Evolutionary conservation across 2,888 invertebrate species (phyloP), one percentile per base, ranked within the genome.

Genomic region (Apamea anceps): DNA sequence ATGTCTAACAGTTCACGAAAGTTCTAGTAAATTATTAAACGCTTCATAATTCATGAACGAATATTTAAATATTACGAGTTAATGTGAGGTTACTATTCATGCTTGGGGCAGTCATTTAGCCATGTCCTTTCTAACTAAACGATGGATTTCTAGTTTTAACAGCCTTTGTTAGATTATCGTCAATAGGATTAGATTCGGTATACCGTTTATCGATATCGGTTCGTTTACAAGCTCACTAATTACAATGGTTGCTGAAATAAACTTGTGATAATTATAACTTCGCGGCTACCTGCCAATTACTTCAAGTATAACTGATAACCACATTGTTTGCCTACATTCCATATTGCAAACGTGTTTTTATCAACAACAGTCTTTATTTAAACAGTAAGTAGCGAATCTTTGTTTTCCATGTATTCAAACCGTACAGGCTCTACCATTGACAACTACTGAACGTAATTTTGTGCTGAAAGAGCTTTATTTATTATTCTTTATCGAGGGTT

Each of bases 151-250:
- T 63, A 78, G 32, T 42, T 72, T 80, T 72, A 45, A 32, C 48
- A 21, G 28, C 42, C 28, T 71, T 65, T 75, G 28, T 70, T 62
- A 63, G 15, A 75, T 84, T 72, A 80, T 75, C 67, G 28, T 32
- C 13, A 66, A 15, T 54, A 70, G 63, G 76, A 84, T 85, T 72
- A 84, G 84, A 73, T 87, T 70, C 25, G 57, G 28, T 75, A 28
- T 15, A 77, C n/a, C 37, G 28, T 32, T 54, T 51, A 77, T 73
- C 42, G 54, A 62, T 75, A 70, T 62, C 54, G 63, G 25, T 15
- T 66, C 45, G 62, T 70, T 80, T 70, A 83, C 76, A 80, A 76
- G 48, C 66, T 73, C 25, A 51, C 57, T 66, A 63, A 74, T 71
- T 60, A 18, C 18, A 63, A 45, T 57, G 18, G 72, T 63, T 54